Percentiles rank a stretch among this genome's conserved stretches.
phyloP scores from a whole-genome alignment of 2,888 invertebrate genomes.

The Lingula anatina region DNA sequence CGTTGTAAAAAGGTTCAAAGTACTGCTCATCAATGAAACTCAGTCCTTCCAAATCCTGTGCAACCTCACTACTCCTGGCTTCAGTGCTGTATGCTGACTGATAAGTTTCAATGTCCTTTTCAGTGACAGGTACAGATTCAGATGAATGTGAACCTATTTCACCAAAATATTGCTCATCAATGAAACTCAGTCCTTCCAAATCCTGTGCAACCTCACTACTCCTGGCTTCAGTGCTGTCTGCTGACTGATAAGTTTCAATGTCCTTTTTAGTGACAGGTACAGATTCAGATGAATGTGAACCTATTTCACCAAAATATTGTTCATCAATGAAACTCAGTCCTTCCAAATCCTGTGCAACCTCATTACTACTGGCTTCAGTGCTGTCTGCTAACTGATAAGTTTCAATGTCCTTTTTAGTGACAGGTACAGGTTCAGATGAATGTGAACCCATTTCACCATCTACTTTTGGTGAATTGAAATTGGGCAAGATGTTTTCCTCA shows the following conservation, averaged over 20 bases:
- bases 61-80: background rate
- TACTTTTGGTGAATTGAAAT: too few species aligned
- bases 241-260: background rate
- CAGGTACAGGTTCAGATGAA: background rate
- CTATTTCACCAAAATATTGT: background rate
- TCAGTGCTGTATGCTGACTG: background rate
- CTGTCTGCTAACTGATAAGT: background rate
- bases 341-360: background rate
- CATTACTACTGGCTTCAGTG: background rate
- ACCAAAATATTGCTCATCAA: constrained; percentile 13
- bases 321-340: background rate
- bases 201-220: background rate
- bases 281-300: background rate
- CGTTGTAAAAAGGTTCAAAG: constrained; percentile 1
- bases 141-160: background rate
- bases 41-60: constrained; percentile 3
- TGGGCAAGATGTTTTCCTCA: too few species aligned
- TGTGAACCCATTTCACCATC: background rate
- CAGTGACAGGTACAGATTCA: background rate
- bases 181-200: background rate
- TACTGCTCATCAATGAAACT: constrained; percentile 11
- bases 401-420: background rate
- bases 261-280: background rate
- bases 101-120: background rate
- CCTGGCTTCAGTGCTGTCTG: background rate